Evolutionary conservation across 2,888 invertebrate species (phyloP), one percentile per base, ranked within the genome.

Genomic region (Apodemia hepburni): DNA sequence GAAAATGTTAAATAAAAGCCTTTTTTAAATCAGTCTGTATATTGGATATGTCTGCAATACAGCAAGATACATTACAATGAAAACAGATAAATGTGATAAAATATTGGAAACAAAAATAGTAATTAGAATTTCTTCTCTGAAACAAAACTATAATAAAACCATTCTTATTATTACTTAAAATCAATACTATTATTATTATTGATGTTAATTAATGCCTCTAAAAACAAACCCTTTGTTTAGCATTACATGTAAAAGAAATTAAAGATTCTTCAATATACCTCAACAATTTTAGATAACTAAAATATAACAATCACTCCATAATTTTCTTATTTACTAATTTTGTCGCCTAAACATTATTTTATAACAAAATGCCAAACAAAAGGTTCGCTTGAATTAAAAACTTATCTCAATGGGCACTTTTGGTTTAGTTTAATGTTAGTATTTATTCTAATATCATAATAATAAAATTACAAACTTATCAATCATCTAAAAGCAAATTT

Each of bases 31-130:
- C 92, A 92, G 92, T 92, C 92, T 92, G 92, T 92, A 92, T 92
- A 90, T 88, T 91, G 92, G 92, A 92, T 92, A 92, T 92, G 92
- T 92, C 87, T 92, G 92, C 88, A 92, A 92, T 91, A 92, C 90
- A 92, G 91, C 91, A 87, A 91, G 87, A 91, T 89, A 89, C 85
- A 89, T 84, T 89, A 89, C 86, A 89, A 86, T 90, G 89, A 89
- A 88, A 90, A 90, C 90, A 90, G 88, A 84, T 87, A 87, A 78
- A 78, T 85, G 84, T 87, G 86, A 89, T 89, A 89, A 90, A 90
- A 90, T 89, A 89, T 88, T 82, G 86, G 89, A 89, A 90, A 90
- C 90, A 89, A 89, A 89, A 90, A 89, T 90, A 90, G 85, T 87
- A 87, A 88, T 89, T 88, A 88, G 85, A 88, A 88, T 87, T 88